Evolutionary conservation across 2,888 invertebrate genomes (phyloP).

Genomic region (Apoda limacodes): DNA sequence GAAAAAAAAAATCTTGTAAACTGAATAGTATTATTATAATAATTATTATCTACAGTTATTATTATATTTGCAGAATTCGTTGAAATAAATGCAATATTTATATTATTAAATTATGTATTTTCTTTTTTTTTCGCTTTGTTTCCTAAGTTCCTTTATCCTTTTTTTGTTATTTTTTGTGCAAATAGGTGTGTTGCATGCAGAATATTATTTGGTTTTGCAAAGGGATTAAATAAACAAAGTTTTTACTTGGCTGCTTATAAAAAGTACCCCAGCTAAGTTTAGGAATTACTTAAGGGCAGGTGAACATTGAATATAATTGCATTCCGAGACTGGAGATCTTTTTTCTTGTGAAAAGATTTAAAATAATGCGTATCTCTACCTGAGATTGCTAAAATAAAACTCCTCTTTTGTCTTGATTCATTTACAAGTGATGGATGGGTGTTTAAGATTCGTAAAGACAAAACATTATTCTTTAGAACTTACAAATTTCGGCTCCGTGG

Average conservation of each 20-base stretch:
- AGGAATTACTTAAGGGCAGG: slow-evolving; percentile 36
- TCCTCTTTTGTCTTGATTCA: slow-evolving; percentile 34
- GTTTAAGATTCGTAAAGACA: slow-evolving; percentile 19
- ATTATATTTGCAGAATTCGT: slow-evolving; percentile 69
- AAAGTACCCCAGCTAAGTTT: slow-evolving; percentile 19
- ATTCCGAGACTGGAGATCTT: too few species aligned
- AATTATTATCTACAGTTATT: slow-evolving; percentile 63
- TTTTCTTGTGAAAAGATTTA: slow-evolving; percentile 33
- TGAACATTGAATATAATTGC: slow-evolving; percentile 34
- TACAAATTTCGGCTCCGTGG: slow-evolving; percentile 34
- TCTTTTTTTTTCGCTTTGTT: slow-evolving; percentile 41
- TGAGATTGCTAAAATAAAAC: too few species aligned
- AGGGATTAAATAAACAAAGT: too few species aligned
- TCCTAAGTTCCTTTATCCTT: too few species aligned
- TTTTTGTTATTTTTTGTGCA: slow-evolving; percentile 26
- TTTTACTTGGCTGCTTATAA: slow-evolving; percentile 16
- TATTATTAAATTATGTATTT: slow-evolving; percentile 68
- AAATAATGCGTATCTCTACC: slow-evolving; percentile 49
- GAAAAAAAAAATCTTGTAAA: slow-evolving; percentile 60
- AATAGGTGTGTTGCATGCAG: slow-evolving; percentile 8
- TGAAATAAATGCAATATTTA: slow-evolving; percentile 72
- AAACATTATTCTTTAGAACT: slow-evolving; percentile 18
- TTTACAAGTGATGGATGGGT: slow-evolving; percentile 22
- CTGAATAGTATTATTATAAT: slow-evolving; percentile 68
- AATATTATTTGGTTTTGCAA: slow-evolving; percentile 14